Percentiles rank a stretch among this genome's conserved stretches.
Conservation (phyloP, 2,797 vertebrate genomes). For the Sebastes taczanowskii region DNA sequence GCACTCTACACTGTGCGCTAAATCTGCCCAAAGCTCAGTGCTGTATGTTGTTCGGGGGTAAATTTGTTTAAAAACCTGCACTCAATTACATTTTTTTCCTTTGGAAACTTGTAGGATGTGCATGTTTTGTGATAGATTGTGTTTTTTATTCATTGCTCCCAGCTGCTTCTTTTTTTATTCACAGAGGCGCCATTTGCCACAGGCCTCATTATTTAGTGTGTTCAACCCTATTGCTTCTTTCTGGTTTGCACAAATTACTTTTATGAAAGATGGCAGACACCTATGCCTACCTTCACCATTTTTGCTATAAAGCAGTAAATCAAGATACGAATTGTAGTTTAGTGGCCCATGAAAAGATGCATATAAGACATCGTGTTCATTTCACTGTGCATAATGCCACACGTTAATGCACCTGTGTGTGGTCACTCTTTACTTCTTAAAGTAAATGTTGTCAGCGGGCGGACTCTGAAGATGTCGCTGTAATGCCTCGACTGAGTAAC, state of each 20-base stretch:
- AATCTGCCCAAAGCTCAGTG: slow-evolving; percentile 9
- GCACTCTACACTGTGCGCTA: neutral
- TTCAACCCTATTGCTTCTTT: slow-evolving; percentile 25
- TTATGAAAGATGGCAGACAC: slow-evolving; percentile 36
- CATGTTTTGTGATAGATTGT: slow-evolving; percentile 24
- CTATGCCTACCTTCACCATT: neutral
- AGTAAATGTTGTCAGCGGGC: slow-evolving; percentile 29
- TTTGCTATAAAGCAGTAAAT: slow-evolving; percentile 29
- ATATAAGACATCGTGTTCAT: slow-evolving; percentile 1
- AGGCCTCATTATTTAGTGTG: slow-evolving; percentile 27
- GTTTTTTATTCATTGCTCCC: slow-evolving; percentile 17
- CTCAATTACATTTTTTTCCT: neutral
- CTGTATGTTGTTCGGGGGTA: neutral
- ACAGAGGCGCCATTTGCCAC: slow-evolving; percentile 1
- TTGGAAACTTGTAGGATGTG: slow-evolving; percentile 7
- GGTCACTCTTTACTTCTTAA: neutral
- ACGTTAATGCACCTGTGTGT: slow-evolving; percentile 32
- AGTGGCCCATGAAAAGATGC: slow-evolving; percentile 23
- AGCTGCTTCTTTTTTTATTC: slow-evolving; percentile 11
- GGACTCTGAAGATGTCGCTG: slow-evolving; percentile 33
- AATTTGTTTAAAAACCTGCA: slow-evolving; percentile 23
- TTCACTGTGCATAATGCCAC: slow-evolving; percentile 10
- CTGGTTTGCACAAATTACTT: slow-evolving; percentile 31
- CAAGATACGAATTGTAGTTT: slow-evolving; percentile 12
- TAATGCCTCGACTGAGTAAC: slow-evolving; percentile 42